Conservation (phyloP, 2,797 vertebrate species). For the Channallabes apus region DNA sequence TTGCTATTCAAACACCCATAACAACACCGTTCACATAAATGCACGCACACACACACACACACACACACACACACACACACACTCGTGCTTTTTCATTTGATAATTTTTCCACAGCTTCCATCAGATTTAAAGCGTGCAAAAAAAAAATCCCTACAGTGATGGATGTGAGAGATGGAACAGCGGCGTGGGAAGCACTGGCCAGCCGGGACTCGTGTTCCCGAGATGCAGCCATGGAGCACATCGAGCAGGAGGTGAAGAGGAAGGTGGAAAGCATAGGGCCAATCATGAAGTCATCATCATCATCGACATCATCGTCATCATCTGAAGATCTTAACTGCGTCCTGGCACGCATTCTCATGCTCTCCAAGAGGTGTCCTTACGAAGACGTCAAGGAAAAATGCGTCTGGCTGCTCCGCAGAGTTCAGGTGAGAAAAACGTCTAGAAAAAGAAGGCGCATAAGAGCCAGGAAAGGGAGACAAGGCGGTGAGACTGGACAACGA, state of each 20-base stretch:
- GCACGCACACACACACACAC: not conserved
- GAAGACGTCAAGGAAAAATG: slow-evolving; percentile 83
- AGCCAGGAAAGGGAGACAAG: not conserved
- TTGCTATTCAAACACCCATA: not conserved
- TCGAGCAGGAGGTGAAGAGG: slow-evolving; percentile 80
- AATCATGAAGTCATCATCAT: slow-evolving; percentile 37
- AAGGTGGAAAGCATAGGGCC: slow-evolving; percentile 73
- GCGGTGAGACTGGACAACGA: not conserved
- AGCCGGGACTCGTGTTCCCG: slow-evolving; percentile 80
- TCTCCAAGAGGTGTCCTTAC: slow-evolving; percentile 89
- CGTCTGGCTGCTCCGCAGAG: slow-evolving; percentile 74
- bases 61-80: not conserved
- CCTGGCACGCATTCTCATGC: slow-evolving; percentile 88
- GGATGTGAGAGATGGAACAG: slow-evolving; percentile 79
- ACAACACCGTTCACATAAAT: not conserved
- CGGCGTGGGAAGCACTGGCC: slow-evolving; percentile 86
- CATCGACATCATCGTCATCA: slow-evolving; percentile 33
- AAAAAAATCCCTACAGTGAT: slow-evolving; percentile 64
- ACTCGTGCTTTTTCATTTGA: not conserved
- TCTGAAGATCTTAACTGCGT: slow-evolving; percentile 77
- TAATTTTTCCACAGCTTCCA: slow-evolving; percentile 17
- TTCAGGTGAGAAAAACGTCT: slow-evolving; percentile 80
- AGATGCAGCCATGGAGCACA: slow-evolving; percentile 80
- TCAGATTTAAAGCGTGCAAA: slow-evolving; percentile 40
- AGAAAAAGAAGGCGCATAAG: not conserved